Evolutionary conservation across 2,888 invertebrate species (phyloP), one percentile per base, ranked within the genome.

Genomic region (Petrolisthes cinctipes): DNA sequence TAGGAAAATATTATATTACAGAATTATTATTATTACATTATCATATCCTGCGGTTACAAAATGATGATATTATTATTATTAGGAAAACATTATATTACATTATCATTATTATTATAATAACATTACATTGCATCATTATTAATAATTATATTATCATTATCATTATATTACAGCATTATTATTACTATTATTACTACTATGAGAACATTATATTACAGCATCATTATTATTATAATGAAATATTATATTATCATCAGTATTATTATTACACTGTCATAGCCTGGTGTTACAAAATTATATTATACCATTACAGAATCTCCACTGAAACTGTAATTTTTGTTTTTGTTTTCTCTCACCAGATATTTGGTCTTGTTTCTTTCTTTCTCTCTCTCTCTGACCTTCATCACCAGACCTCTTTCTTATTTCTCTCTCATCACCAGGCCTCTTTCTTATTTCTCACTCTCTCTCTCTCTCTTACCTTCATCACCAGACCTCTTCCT

Each of bases 401-500:
- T 93, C 93, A 4, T 92, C 93, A n/a, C 92, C 92, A 84, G 92
- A 92, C 87, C 92, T 91, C 53, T 91, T 90, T 53, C 91, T 89
- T 5, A 6, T 61, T 14, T 61, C 61, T 61, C 61, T 61, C 61
- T 61, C n/a, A n/a, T n/a, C 17, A 51, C 17, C 54, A 17, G 9
- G 4, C n/a, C 1, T 54, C 4, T 6, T 79, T 17, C 17, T 17
- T n/a, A 51, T 17, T 54, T 6, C 79, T 79, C 5, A 54, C 23
- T 82, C 37, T 61, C 61, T 61, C 61, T 61, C 61, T 61, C 61
- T 61, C 61, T 61, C 61, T 61, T 17, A 80, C 87, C 93, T 54
- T 93, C 93, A 4, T 92, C 93, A n/a, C 92, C 92, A 84, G 92
- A 92, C 87, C 92, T 91, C 53, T 91, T 90, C 54, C 91, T 89